Evolutionary conservation across 1,140 invertebrate species (phyloP).

Genomic region (Sycophila sp.): DNA sequence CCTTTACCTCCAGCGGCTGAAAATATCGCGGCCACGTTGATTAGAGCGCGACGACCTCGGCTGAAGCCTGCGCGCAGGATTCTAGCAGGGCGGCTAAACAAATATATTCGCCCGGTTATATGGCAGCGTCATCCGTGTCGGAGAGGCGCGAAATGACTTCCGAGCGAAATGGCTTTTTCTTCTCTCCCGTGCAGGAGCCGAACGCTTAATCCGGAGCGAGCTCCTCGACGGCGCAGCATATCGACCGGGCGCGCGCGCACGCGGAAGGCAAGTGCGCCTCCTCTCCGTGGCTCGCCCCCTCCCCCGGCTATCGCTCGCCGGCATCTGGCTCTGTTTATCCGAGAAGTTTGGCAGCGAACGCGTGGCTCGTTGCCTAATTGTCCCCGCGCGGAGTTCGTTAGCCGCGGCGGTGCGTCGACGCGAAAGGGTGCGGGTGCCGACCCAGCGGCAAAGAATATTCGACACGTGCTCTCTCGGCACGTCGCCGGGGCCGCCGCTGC

Average conservation of each 20-base stretch:
- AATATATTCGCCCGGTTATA: too few relatives aligned
- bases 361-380: neutral
- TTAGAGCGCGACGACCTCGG: too few relatives aligned
- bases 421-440: too few relatives aligned
- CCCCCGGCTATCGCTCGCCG: too few relatives aligned
- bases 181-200: neutral
- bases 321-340: neutral
- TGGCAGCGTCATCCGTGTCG: neutral
- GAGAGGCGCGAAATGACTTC: constrained; percentile 9
- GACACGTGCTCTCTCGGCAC: too few relatives aligned
- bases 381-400: neutral
- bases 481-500: too few relatives aligned
- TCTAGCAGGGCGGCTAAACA: neutral
- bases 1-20: too few relatives aligned
- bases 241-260: neutral
- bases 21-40: too few relatives aligned
- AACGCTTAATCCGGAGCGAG: constrained; percentile 32
- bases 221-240: constrained; percentile 1
- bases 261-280: neutral
- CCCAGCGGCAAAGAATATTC: constrained; percentile 27
- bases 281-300: too few relatives aligned
- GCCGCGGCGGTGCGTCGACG: neutral
- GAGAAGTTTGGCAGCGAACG: too few relatives aligned
- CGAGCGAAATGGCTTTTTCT: constrained; percentile 25
- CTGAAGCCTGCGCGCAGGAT: too few relatives aligned